These are phyloP conservation scores for Lithophane ornitopus DNA, from an alignment of 2,888 invertebrate species.

Conservation along the genomic window DNA sequence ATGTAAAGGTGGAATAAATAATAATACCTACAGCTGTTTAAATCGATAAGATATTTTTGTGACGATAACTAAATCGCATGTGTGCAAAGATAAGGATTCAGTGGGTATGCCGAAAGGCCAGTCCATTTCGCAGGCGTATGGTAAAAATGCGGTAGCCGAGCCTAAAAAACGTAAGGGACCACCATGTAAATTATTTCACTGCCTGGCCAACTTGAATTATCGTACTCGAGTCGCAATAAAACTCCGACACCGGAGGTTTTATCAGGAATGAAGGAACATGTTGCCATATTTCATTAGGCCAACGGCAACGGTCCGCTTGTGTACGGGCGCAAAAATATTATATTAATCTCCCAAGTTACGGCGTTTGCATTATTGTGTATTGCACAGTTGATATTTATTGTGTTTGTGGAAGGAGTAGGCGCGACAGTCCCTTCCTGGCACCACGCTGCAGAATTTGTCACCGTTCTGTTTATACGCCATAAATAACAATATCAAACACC, in stretches of 20 bases:
- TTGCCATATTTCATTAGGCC: slow-evolving; percentile 88
- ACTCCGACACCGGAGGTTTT: slow-evolving; percentile 85
- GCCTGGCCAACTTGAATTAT: slow-evolving; percentile 85
- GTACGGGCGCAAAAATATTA: slow-evolving; percentile 86
- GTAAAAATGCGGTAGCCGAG: slow-evolving; percentile 82
- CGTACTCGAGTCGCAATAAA: slow-evolving; percentile 86
- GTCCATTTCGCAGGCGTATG: slow-evolving; percentile 69
- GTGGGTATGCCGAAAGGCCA: slow-evolving; percentile 61
- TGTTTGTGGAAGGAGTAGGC: slow-evolving; percentile 77
- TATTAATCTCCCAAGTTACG: slow-evolving; percentile 86
- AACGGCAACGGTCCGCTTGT: slow-evolving; percentile 83
- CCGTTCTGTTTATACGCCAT: slow-evolving; percentile 66
- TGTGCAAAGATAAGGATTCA: slow-evolving; percentile 69
- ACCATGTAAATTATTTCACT: slow-evolving; percentile 87
- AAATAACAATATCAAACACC: slow-evolving; percentile 67
- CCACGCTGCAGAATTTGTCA: slow-evolving; percentile 77
- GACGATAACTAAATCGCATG: slow-evolving; percentile 66
- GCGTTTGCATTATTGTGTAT: slow-evolving; percentile 81
- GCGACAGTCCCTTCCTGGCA: slow-evolving; percentile 75
- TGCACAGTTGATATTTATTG: slow-evolving; percentile 83
- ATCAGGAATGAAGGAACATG: slow-evolving; percentile 86
- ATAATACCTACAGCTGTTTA: slow-evolving; percentile 40
- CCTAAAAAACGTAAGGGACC: slow-evolving; percentile 82
- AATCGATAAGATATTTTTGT: slow-evolving; percentile 65
- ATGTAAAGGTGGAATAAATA: slow-evolving; percentile 36